These are phyloP conservation scores for Aphyosemion australe DNA, from an alignment of 2,113 vertebrate genomes.

Conservation along the genomic window DNA sequence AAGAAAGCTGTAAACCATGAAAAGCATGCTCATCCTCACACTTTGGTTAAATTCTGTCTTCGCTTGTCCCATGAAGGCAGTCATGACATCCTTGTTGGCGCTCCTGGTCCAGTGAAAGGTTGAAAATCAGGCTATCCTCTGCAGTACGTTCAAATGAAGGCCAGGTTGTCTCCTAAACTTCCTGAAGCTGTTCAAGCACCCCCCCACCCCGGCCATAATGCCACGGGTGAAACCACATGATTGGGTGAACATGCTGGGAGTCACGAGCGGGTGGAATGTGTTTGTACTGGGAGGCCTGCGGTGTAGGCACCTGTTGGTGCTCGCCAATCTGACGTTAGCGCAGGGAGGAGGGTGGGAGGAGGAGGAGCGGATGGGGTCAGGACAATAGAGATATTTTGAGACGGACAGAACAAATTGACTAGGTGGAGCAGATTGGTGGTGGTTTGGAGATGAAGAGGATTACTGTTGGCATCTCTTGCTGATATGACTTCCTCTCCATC, in stretches of 20 bases:
- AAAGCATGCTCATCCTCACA: slow-evolving; percentile 38
- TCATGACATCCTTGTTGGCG: slow-evolving; percentile 44
- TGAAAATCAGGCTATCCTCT: too few relatives aligned
- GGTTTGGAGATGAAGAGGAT: slow-evolving; percentile 5
- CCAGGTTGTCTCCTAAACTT: neutral
- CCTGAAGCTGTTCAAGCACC: slow-evolving; percentile 8
- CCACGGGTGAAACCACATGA: slow-evolving; percentile 52
- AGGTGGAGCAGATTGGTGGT: slow-evolving; percentile 9
- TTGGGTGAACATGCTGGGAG: slow-evolving; percentile 62
- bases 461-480: neutral
- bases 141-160: too few relatives aligned
- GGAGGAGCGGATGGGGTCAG: slow-evolving; percentile 49
- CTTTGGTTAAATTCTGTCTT: slow-evolving; percentile 38
- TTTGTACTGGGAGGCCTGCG: slow-evolving; percentile 66
- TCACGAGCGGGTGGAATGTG: slow-evolving; percentile 69
- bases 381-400: slow-evolving; percentile 75
- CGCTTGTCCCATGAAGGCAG: slow-evolving; percentile 9
- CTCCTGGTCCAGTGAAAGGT: neutral
- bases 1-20: slow-evolving; percentile 58
- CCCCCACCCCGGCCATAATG: slow-evolving; percentile 20
- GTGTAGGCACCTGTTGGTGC: slow-evolving; percentile 79
- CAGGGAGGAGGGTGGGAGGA: slow-evolving; percentile 36
- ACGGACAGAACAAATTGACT: slow-evolving; percentile 15
- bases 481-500: slow-evolving; percentile 12
- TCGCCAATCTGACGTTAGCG: slow-evolving; percentile 62